phyloP scores from a whole-genome alignment of 2,113 vertebrate genomes.

The Abramis brama region DNA sequence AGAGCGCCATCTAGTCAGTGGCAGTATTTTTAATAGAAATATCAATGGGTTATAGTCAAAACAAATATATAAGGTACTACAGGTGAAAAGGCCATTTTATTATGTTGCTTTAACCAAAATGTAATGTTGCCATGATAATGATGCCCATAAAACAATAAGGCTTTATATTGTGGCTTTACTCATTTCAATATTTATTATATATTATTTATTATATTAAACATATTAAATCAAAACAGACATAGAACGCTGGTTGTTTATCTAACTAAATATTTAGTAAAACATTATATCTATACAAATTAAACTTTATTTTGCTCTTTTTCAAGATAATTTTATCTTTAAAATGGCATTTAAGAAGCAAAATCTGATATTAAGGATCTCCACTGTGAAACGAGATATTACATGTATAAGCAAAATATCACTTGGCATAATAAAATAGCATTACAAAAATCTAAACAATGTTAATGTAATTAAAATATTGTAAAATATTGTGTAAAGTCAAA shows the following conservation, averaged over 20 bases:
- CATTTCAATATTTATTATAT: neutral
- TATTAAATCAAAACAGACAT: too few species aligned
- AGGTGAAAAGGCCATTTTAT: neutral
- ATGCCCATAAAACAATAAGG: neutral
- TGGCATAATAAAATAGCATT: neutral
- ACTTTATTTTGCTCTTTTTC: neutral
- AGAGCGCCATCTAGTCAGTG: slow-evolving; percentile 50
- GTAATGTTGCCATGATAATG: neutral
- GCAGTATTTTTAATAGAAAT: neutral
- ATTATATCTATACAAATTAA: neutral
- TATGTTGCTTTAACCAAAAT: neutral
- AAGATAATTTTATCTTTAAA: neutral
- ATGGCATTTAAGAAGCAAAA: neutral
- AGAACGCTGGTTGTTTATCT: neutral
- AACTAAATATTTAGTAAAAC: too few species aligned
- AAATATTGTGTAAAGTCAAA: neutral
- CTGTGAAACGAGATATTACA: too few species aligned
- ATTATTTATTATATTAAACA: too few species aligned
- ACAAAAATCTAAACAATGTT: neutral
- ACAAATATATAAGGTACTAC: neutral
- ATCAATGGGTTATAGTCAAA: neutral
- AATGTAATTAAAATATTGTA: neutral
- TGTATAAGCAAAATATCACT: neutral
- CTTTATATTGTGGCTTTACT: neutral
- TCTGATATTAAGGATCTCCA: neutral